Evolutionary conservation across 92 coral and sea anemone species (phyloP), one percentile per base, ranked within the genome.

Genomic region (Porites lobata): DNA sequence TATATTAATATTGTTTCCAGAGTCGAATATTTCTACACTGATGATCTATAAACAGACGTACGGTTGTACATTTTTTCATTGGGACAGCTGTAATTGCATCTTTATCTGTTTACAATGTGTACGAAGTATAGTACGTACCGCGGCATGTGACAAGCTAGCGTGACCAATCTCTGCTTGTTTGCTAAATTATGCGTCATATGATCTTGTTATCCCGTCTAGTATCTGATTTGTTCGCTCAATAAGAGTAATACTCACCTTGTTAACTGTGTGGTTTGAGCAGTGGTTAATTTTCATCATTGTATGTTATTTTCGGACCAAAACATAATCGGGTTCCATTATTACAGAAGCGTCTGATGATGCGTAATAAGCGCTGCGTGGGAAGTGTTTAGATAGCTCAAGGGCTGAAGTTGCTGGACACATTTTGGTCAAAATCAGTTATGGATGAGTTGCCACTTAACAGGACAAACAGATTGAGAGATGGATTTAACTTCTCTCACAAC

Each of bases 11-110:
- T 72, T 72, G 76, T 72, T 72, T 57, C 78, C 26, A 50, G 62
- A 73, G 78, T 73, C 78, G 9, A 73, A 73, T 73, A 73, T 73
- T 73, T 73, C 78, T 73, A 50, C 62, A 72, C 76, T 72, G 76
- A 72, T 72, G 76, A 73, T 73, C 78, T 73, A 50, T 73, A 75
- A 54, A 73, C 78, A 73, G 78, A 73, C 52, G 75, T 26, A 69
- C 52, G 75, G 52, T 69, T 69, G 52, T 29, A 69, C 75, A 69
- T 69, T 69, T 69, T 69, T 69, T 69, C 52, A 69, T 69, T 3
- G 52, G 56, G 52, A 69, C 52, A 69, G 75, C 52, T 73, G 78
- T 32, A 73, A 50, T 50, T 73, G 78, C 78, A 50, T 73, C 78
- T 72, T 72, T 10, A 47, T 72, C 52, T 72, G 76, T 72, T 72